Percentiles rank a stretch among this genome's conserved stretches.
phyloP scores from a whole-genome alignment of 2,888 invertebrate species.

The Spilosoma lubricipeda region DNA sequence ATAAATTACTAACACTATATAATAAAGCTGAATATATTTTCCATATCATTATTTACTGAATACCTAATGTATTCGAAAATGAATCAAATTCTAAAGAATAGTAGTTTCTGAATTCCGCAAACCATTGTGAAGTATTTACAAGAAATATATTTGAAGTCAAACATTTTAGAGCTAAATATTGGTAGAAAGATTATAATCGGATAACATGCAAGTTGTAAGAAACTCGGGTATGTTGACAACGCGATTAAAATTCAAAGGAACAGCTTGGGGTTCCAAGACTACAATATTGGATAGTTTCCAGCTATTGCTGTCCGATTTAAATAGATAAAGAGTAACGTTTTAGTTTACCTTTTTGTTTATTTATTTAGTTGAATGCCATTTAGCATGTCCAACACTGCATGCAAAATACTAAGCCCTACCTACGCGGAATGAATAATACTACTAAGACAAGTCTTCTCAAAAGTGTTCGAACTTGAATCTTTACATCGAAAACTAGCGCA shows the following conservation, averaged over 20 bases:
- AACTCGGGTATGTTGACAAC: conserved; percentile 28
- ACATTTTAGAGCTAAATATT: conserved; percentile 5
- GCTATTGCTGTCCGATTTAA: neutral
- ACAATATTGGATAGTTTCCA: conserved; percentile 14
- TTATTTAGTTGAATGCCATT: neutral
- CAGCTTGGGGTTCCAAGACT: neutral
- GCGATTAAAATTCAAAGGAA: conserved; percentile 24
- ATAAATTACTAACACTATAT: too few species aligned
- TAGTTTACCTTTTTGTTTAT: neutral
- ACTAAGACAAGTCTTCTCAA: too few species aligned
- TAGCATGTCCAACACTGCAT: neutral
- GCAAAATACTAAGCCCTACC: neutral
- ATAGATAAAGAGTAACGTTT: neutral
- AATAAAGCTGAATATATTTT: too few species aligned
- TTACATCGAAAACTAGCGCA: too few species aligned
- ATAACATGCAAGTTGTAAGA: conserved; percentile 42
- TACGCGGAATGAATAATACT: neutral
- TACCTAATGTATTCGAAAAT: neutral
- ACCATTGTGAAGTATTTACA: conserved; percentile 8
- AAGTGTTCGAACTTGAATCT: neutral
- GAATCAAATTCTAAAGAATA: neutral
- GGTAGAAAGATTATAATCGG: conserved; percentile 31
- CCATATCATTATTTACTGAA: neutral
- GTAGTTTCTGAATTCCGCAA: neutral
- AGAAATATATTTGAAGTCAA: conserved; percentile 16